Evolutionary conservation across 2,113 vertebrate species (phyloP).

Genomic region (Varanus salvator): DNA sequence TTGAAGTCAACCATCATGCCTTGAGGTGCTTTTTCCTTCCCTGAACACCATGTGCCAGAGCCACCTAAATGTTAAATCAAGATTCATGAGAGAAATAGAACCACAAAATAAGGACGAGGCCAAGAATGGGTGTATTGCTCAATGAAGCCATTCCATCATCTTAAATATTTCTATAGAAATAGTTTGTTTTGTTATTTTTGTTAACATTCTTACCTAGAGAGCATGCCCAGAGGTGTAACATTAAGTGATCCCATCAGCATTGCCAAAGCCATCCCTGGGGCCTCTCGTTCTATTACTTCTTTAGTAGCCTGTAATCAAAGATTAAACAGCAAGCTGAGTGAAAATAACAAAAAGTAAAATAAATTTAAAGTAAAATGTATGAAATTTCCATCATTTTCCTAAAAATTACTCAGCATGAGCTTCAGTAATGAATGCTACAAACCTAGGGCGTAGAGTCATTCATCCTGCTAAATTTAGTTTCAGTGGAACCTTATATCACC

Average conservation of each 20-base stretch:
- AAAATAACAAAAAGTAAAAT: slow-evolving; percentile 58
- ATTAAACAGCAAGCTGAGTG: slow-evolving; percentile 78
- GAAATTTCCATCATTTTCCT: slow-evolving; percentile 35
- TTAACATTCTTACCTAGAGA: slow-evolving; percentile 90
- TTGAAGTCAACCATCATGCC: no score
- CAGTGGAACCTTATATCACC: not conserved
- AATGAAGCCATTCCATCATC: not conserved
- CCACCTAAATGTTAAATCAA: not conserved
- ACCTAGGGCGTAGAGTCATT: slow-evolving; percentile 7
- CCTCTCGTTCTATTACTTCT: slow-evolving; percentile 98
- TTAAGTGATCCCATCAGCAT: slow-evolving; percentile 99
- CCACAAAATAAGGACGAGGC: slow-evolving; percentile 10
- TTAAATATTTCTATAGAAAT: slow-evolving; percentile 40
- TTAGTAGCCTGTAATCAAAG: slow-evolving; percentile 91
- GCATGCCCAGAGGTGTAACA: slow-evolving; percentile 98
- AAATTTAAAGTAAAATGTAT: slow-evolving; percentile 59
- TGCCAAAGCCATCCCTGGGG: slow-evolving; percentile 97
- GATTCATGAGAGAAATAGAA: not conserved
- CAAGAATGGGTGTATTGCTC: slow-evolving; percentile 22
- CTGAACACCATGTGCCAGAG: not conserved
- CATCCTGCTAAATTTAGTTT: slow-evolving; percentile 3
- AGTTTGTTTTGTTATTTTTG: slow-evolving; percentile 48
- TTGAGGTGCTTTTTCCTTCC: not conserved
- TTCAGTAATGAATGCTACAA: slow-evolving; percentile 16
- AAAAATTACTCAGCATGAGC: not conserved